These are phyloP conservation scores for Hexactinellida sp. DNA, from an alignment of 37 sponge, comb jelly and placozoan genomes.

Conservation along the genomic window DNA sequence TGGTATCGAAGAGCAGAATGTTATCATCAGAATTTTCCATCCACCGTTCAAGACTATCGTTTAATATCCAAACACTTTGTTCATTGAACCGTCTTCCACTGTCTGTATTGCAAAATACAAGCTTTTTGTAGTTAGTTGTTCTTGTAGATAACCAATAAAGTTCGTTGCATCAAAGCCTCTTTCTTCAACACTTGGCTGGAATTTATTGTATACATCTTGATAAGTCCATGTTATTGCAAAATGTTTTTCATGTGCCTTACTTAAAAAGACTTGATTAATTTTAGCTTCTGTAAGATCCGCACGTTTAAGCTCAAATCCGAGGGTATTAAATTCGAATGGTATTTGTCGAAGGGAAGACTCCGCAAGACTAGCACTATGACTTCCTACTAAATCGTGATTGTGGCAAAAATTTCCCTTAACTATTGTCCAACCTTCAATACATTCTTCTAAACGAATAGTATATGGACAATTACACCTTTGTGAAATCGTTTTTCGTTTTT, in stretches of 20 bases:
- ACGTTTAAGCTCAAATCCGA: background rate
- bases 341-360: background rate
- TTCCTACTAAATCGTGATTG: background rate
- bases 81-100: background rate
- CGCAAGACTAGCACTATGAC: background rate
- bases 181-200: background rate
- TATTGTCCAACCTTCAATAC: background rate
- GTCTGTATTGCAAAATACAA: background rate
- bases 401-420: background rate
- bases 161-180: background rate
- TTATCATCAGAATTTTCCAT: background rate
- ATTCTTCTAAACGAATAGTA: background rate
- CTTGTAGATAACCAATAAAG: background rate
- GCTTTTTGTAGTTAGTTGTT: background rate
- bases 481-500: background rate
- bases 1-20: background rate
- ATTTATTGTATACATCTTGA: too few relatives aligned
- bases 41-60: background rate
- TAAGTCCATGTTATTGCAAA: background rate
- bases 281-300: background rate
- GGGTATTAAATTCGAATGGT: background rate
- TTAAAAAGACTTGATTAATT: background rate
- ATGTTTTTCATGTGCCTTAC: background rate
- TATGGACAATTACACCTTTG: background rate
- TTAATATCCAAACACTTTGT: background rate